These are phyloP conservation scores for Leptestheria dahalacensis DNA, from an alignment of 1,140 invertebrate species.

Conservation along the genomic window DNA sequence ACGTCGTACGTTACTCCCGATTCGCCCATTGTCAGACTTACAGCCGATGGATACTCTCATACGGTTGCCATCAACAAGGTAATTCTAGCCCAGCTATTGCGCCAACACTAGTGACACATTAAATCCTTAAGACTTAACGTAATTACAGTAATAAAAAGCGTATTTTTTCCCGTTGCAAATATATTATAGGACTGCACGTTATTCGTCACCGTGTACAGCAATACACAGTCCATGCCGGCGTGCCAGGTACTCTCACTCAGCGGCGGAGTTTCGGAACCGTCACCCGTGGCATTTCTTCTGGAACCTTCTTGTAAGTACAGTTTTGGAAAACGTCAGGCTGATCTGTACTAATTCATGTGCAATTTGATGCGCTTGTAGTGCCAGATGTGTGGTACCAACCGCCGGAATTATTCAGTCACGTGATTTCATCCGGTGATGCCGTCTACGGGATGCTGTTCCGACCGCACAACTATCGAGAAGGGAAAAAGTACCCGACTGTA, in stretches of 20 bases:
- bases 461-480: conserved; percentile 57
- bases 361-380: conserved; percentile 22
- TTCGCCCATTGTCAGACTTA: conserved; percentile 42
- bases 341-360: neutral
- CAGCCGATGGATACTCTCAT: conserved; percentile 57
- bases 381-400: conserved; percentile 41
- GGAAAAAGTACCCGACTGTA: conserved; percentile 78
- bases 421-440: conserved; percentile 51
- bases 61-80: conserved; percentile 48
- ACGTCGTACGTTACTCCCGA: conserved; percentile 49
- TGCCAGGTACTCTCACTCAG: conserved; percentile 60
- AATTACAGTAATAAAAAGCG: no score
- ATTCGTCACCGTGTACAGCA: conserved; percentile 78
- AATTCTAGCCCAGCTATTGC: no score
- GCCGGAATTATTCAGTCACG: conserved; percentile 57
- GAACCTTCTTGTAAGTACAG: conserved; percentile 37
- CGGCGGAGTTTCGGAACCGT: conserved; percentile 43
- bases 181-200: conserved; percentile 51
- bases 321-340: neutral
- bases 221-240: conserved; percentile 59
- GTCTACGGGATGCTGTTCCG: conserved; percentile 87
- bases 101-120: no score
- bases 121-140: no score
- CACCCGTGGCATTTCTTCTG: conserved; percentile 48
- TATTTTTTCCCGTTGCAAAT: neutral